Evolutionary conservation across 2,113 vertebrate species (phyloP).

Genomic region (Phylloscopus trochiloides): DNA sequence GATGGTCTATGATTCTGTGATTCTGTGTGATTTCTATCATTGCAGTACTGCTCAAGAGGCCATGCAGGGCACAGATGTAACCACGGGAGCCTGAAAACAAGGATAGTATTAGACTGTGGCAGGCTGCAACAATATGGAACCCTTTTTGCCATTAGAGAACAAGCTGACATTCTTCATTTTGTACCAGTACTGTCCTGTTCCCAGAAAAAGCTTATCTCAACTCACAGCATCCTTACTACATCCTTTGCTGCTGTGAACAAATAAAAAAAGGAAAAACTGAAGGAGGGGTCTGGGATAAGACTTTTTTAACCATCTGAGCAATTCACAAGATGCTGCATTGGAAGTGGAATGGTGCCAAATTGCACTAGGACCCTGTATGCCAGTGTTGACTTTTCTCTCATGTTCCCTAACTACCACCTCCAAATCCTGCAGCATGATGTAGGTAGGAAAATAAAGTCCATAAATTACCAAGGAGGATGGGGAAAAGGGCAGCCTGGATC

Average conservation of each 20-base stretch:
- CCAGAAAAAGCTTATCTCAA: background rate
- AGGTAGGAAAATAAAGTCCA: background rate
- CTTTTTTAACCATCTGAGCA: background rate
- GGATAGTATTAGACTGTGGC: background rate
- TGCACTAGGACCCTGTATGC: background rate
- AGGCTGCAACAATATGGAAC: background rate
- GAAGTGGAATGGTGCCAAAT: fast-evolving
- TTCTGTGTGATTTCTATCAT: background rate
- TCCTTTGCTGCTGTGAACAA: background rate
- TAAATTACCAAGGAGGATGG: background rate
- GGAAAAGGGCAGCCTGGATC: background rate
- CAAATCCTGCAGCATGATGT: background rate
- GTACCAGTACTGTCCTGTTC: fast-evolving
- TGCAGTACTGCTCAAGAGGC: background rate
- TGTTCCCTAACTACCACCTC: background rate
- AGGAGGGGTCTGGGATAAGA: background rate
- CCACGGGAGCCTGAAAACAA: background rate
- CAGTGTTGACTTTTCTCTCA: background rate
- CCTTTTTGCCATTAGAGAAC: background rate
- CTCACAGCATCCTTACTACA: background rate
- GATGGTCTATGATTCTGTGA: background rate
- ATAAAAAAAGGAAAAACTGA: background rate
- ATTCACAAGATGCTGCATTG: background rate
- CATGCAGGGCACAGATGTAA: fast-evolving
- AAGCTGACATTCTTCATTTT: background rate